These are phyloP conservation scores for Lophius piscatorius DNA, from an alignment of 2,113 vertebrate genomes.

Conservation along the genomic window DNA sequence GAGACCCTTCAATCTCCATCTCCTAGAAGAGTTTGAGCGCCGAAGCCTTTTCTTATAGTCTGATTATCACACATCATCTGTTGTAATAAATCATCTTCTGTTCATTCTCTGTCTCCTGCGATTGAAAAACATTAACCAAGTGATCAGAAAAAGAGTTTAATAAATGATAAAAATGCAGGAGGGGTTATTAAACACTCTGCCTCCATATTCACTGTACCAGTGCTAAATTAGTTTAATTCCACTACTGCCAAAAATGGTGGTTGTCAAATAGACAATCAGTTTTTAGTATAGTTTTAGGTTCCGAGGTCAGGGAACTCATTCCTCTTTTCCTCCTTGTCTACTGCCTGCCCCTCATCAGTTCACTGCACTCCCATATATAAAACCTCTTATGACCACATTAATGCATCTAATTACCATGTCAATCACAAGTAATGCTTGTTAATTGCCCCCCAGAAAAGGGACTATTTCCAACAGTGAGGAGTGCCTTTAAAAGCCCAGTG, in stretches of 20 bases:
- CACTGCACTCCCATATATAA: constrained; percentile 65
- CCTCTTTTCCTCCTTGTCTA: constrained; percentile 51
- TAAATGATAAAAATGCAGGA: too few relatives aligned
- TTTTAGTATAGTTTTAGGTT: constrained; percentile 55
- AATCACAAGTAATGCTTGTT: constrained; percentile 85
- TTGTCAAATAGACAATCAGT: constrained; percentile 76
- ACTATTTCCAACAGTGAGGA: constrained; percentile 77
- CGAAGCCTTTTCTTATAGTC: too few relatives aligned
- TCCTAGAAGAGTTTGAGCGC: too few relatives aligned
- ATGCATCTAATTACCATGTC: constrained; percentile 84
- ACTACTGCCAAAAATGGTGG: constrained; percentile 64
- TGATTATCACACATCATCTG: too few relatives aligned
- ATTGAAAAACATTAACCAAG: too few relatives aligned
- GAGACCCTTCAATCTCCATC: too few relatives aligned
- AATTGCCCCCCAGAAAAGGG: constrained; percentile 81
- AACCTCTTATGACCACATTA: constrained; percentile 82
- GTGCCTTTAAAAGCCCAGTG: constrained; percentile 79
- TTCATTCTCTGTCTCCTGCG: too few relatives aligned
- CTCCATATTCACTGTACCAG: too few relatives aligned
- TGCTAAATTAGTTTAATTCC: too few relatives aligned
- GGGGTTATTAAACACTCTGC: too few relatives aligned
- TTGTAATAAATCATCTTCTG: too few relatives aligned
- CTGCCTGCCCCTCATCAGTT: constrained; percentile 50
- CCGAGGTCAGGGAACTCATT: constrained; percentile 60
- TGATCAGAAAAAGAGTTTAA: too few relatives aligned